Base-by-base conservation (phyloP, 2,797 vertebrate genomes). In the Anguilla marmorata region DNA sequence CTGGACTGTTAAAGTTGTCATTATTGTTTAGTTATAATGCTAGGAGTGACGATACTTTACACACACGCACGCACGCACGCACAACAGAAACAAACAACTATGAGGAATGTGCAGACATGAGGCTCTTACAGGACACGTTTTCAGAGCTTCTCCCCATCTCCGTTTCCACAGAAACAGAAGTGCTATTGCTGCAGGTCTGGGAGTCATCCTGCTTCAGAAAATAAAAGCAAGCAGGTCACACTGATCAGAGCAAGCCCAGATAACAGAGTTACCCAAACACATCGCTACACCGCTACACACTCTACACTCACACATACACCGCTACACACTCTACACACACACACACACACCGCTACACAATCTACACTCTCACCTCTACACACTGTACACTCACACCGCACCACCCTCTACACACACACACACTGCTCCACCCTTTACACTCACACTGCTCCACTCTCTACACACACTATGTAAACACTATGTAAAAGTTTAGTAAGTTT, bases 141-240 rank as follows among this genome's bases (percentile, higher is more conserved):
- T 14, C 66, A 2, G 84, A 0, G 3, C 41, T 30, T 41, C 69
- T 60, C 63, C 56, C 87, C 69, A 37, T 27, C n/a, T 84, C 45
- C 5, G 84, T 63, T 66, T 79, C 84, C 87, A 79, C 45, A 8
- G 69, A 48, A 85, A 85, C 2, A 56, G 41, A 74, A 74, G 41
- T 41, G 45, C 16, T 21, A 12, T 63, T 54, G 8, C n/a, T 27
- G 72, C 54, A 37, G 21, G 2, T n/a, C 37, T 69, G 37, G 33
- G 50, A 50, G 54, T 48, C 33, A 14, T 88, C 87, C 87, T 60
- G 37, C 84, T 76, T 56, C 86, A 76, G n/a, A 56, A 48, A 24
- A 30, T 7, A 19, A 76, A 69, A 8, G 4, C 16, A 41, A 80
- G 16, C 3, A 45, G 41, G 37, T 21, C 76, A 21, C 14, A 16